These are phyloP conservation scores for Drosophila kurseongensis DNA, from an alignment of 1,140 invertebrate genomes.

Conservation along the genomic window DNA sequence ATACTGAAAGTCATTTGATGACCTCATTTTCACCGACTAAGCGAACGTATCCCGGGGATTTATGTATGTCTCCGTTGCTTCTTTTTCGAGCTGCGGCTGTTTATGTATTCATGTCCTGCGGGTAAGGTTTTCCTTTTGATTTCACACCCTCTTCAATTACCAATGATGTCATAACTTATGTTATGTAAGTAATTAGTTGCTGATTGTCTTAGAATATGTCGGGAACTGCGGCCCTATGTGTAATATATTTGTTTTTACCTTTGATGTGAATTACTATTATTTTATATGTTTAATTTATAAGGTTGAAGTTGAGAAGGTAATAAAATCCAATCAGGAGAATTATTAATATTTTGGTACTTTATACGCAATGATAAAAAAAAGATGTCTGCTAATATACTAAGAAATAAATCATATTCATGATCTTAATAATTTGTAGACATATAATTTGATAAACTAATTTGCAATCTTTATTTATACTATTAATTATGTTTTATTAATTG, in stretches of 20 bases:
- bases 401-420: background rate
- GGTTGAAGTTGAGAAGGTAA: background rate
- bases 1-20: conserved; percentile 42
- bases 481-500: background rate
- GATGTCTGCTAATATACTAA: background rate
- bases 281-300: conserved; percentile 3
- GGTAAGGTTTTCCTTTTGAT: conserved; percentile 18
- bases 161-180: conserved; percentile 45
- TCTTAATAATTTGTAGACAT: too few relatives aligned
- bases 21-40: conserved; percentile 33
- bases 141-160: conserved; percentile 15
- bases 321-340: too few relatives aligned
- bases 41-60: conserved; percentile 28
- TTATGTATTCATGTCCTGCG: conserved; percentile 57
- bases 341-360: background rate
- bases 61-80: conserved; percentile 11
- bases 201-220: background rate
- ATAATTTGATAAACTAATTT: too few relatives aligned
- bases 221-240: background rate
- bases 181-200: conserved; percentile 57
- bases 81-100: conserved; percentile 14
- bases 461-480: background rate
- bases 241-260: conserved; percentile 1
- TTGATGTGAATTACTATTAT: background rate
- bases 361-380: background rate